Evolutionary conservation across 2,797 vertebrate genomes (phyloP).

Genomic region (Oceanodroma leucorhoa): DNA sequence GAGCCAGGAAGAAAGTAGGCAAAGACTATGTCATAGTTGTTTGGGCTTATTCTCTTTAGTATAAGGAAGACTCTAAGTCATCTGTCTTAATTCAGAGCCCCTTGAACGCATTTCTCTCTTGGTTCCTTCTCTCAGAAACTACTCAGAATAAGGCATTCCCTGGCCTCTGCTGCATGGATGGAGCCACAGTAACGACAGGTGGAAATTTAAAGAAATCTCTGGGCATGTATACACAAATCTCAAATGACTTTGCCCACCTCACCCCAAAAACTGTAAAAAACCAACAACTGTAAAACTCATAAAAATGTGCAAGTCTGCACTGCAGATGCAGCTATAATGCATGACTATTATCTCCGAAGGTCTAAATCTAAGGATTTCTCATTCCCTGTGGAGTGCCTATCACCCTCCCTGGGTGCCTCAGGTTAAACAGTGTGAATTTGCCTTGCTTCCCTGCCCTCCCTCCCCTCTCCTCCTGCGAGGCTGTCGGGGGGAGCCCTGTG

Average conservation of each 20-base stretch:
- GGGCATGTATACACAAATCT: not conserved
- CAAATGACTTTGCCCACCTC: not conserved
- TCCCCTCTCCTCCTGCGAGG: not conserved
- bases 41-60: not conserved
- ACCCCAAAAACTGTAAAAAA: not conserved
- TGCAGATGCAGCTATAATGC: not conserved
- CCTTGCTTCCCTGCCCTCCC: not conserved
- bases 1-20: not conserved
- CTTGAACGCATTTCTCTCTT: not conserved
- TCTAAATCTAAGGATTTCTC: not conserved
- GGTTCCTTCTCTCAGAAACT: not conserved
- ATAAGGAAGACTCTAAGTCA: not conserved
- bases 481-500: not conserved
- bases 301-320: not conserved
- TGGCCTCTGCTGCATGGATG: not conserved
- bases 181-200: not conserved
- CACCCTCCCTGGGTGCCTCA: not conserved
- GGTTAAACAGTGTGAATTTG: not conserved
- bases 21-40: not conserved
- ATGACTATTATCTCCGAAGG: not conserved
- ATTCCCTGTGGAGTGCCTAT: not conserved
- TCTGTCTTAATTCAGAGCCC: not conserved
- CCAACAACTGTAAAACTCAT: not conserved
- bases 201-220: not conserved
- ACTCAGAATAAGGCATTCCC: not conserved